Evolutionary conservation across 2,888 invertebrate genomes (phyloP).

Genomic region (Drosophila austrosaltans): DNA sequence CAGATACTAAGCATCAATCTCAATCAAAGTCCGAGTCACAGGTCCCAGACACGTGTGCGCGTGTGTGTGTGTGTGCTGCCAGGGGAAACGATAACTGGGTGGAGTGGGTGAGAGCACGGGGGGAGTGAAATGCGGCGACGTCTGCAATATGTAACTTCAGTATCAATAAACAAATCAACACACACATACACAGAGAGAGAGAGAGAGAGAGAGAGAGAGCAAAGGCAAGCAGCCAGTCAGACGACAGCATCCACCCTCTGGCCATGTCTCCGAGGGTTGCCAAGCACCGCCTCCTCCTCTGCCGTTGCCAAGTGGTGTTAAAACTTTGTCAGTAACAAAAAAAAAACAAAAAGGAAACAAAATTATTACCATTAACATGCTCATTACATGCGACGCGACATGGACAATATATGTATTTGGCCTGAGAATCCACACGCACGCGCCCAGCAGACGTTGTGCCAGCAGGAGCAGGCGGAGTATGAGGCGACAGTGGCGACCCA

Average conservation of each 20-base stretch:
- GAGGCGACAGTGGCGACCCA: slow-evolving; percentile 50
- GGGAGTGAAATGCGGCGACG: slow-evolving; percentile 35
- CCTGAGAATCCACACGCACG: slow-evolving; percentile 43
- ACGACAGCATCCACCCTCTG: slow-evolving; percentile 68
- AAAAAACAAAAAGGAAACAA: neutral
- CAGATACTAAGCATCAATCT: slow-evolving; percentile 61
- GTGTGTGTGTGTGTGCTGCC: slow-evolving; percentile 43
- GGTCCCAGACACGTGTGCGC: slow-evolving; percentile 63
- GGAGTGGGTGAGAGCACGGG: slow-evolving; percentile 7
- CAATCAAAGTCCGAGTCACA: slow-evolving; percentile 53
- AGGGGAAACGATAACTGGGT: slow-evolving; percentile 41
- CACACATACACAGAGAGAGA: neutral
- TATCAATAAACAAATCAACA: slow-evolving; percentile 67
- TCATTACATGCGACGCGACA: slow-evolving; percentile 65
- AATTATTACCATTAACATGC: slow-evolving; percentile 56
- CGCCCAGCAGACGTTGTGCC: slow-evolving; percentile 41
- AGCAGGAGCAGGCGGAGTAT: slow-evolving; percentile 23
- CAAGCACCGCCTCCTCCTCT: slow-evolving; percentile 30
- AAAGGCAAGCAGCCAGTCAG: slow-evolving; percentile 26
- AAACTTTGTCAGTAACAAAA: slow-evolving; percentile 22
- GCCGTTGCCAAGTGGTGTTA: slow-evolving; percentile 60
- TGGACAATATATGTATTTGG: neutral
- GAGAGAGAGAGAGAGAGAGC: slow-evolving; percentile 1
- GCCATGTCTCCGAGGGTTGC: slow-evolving; percentile 38
- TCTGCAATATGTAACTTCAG: slow-evolving; percentile 55